Evolutionary conservation across 2,888 invertebrate genomes (phyloP), one percentile per base, ranked within the genome.

Genomic region (Ryuthela nishihirai): DNA sequence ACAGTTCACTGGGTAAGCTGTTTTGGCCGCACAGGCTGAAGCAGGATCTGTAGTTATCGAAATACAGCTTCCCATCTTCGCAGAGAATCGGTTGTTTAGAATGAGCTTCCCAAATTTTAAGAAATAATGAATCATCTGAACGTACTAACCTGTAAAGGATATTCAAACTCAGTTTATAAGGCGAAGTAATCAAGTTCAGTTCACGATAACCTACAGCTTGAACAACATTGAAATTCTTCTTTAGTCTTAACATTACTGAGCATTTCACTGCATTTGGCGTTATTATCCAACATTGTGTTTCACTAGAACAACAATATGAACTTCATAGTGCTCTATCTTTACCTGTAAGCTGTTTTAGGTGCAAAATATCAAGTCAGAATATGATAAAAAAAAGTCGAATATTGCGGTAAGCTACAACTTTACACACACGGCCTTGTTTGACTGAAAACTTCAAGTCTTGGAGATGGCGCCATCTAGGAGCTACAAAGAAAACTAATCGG

Each of bases 1-100:
- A n/a, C n/a, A n/a, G n/a, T n/a, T n/a, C n/a, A n/a, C n/a, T 40
- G 4, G 50, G 50, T 18, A 43, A 32, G 25, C 43, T 23, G 21
- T 42, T 34, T 21, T 42, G 18, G 20, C 50, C 43, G 25, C 38
- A 48, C 36, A 48, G 23, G 18, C 25, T n/a, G n/a, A 39, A 21
- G 25, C 24, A 25, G 38, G 21, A 17, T 20, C 25, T 36, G 40
- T 39, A 38, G 38, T 48, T 48, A 39, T 48, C 38, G 24, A 41
- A 48, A 24, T 39, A 48, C 17, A 48, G 24, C 24, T 43, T 42
- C n/a, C 43, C 32, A 34, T 42, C 50, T 43, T 50, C 50, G 9
- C 20, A 43, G 38, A 34, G 18, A 9, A 50, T 43, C 15, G 34
- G 32, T 15, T 43, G 32, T 6, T 43, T 50, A 4, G 43, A 50